A percentile compares a stretch with the other conserved stretches of the same genome.
Conservation (phyloP, 1,140 invertebrate species). For the Drosophila repleta region DNA sequence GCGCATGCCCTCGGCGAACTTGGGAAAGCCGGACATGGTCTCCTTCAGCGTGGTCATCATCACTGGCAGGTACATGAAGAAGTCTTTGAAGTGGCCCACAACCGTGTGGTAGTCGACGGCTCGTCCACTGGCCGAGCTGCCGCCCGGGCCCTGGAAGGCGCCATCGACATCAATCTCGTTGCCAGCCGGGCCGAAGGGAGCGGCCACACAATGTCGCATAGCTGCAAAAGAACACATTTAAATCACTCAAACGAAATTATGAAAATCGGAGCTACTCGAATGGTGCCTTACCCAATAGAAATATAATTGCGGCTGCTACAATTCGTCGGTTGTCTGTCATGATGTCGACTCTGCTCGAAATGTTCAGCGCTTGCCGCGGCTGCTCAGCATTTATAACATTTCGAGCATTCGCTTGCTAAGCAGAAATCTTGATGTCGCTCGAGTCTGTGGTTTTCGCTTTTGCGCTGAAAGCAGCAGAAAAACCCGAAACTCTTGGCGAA, state of each 20-base stretch:
- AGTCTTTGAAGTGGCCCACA: conserved; percentile 77
- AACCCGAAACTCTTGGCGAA: conserved; percentile 28
- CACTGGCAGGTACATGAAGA: conserved; percentile 79
- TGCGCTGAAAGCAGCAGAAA: conserved; percentile 34
- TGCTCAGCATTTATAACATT: conserved; percentile 59
- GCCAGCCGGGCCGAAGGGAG: conserved; percentile 42
- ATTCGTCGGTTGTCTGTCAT: conserved; percentile 49
- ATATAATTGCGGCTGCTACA: conserved; percentile 45
- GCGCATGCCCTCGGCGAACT: conserved; percentile 75
- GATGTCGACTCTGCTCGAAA: conserved; percentile 45
- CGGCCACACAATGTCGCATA: conserved; percentile 31
- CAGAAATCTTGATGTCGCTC: conserved; percentile 52
- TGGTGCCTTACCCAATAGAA: conserved; percentile 64
- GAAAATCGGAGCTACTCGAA: background rate
- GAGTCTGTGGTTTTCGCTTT: conserved; percentile 24
- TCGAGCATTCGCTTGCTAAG: conserved; percentile 47
- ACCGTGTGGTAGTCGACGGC: conserved; percentile 72
- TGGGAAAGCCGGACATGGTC: conserved; percentile 78
- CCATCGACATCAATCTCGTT: conserved; percentile 65
- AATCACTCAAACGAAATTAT: background rate
- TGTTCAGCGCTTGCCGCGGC: conserved; percentile 41
- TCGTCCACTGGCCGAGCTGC: conserved; percentile 13
- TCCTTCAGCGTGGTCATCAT: conserved; percentile 80
- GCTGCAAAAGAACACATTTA: conserved; percentile 19
- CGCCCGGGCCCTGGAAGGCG: conserved; percentile 31